These are phyloP conservation scores for Prochilodus magdalenae DNA, from an alignment of 2,113 vertebrate genomes.

Conservation along the genomic window DNA sequence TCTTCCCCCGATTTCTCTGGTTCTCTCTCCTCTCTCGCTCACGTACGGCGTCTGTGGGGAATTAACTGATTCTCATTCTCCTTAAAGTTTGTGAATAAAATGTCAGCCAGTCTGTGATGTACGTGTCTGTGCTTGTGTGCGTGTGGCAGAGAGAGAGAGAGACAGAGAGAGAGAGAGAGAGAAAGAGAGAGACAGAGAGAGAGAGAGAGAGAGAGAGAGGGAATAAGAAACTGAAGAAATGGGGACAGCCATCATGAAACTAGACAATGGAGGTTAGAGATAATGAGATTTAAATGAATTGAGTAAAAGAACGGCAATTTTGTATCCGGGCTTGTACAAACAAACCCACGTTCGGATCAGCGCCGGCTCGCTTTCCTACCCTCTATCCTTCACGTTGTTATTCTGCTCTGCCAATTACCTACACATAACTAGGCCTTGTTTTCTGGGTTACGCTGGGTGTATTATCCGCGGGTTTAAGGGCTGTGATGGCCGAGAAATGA, in stretches of 20 bases:
- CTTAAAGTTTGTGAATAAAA: constrained; percentile 49
- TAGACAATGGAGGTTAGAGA: constrained; percentile 17
- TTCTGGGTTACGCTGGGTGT: not conserved
- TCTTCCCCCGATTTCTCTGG: constrained; percentile 1
- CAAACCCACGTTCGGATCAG: constrained; percentile 23
- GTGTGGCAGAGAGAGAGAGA: not conserved
- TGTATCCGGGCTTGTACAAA: constrained; percentile 36
- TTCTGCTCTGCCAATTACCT: constrained; percentile 45
- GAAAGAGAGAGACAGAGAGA: not conserved
- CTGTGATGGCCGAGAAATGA: constrained; percentile 1
- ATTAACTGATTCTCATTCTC: constrained; percentile 40
- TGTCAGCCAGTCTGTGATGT: constrained; percentile 36
- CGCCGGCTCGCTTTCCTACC: constrained; percentile 3
- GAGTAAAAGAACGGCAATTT: not conserved
- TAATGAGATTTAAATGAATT: constrained; percentile 14
- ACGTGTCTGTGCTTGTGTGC: constrained; percentile 10
- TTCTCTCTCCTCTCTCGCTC: constrained; percentile 13
- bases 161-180: not conserved
- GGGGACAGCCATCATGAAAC: not conserved
- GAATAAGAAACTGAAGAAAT: not conserved
- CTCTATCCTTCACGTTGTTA: constrained; percentile 9
- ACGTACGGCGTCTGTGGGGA: constrained; percentile 39
- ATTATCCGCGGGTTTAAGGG: constrained; percentile 40
- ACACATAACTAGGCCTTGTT: not conserved
- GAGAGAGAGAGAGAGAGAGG: constrained; percentile 6